These are phyloP conservation scores for Eleutherodactylus coqui DNA, from an alignment of 2,797 vertebrate genomes.

Conservation along the genomic window DNA sequence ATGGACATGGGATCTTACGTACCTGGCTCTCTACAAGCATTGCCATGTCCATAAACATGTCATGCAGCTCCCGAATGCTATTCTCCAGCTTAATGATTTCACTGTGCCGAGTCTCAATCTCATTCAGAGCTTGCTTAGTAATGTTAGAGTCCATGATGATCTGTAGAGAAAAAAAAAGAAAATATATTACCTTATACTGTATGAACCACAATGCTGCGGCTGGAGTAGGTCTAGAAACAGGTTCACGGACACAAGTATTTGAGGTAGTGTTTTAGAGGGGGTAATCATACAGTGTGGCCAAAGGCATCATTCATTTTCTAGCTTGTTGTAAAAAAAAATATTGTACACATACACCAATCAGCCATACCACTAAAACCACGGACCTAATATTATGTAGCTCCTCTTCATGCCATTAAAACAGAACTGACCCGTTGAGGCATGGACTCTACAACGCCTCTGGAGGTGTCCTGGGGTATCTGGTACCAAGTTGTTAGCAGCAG, in stretches of 20 bases:
- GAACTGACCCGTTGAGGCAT: too few species aligned
- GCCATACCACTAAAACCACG: too few species aligned
- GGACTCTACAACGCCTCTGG: too few species aligned
- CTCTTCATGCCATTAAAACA: too few species aligned
- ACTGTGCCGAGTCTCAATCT: conserved; percentile 91
- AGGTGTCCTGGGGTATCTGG: too few species aligned
- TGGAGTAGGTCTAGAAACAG: background rate
- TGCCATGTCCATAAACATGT: conserved; percentile 98
- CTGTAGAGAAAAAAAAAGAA: conserved; percentile 68
- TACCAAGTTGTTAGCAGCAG: too few species aligned
- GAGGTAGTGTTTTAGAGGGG: too few species aligned
- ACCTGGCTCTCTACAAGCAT: conserved; percentile 98
- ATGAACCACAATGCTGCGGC: background rate
- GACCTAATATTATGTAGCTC: too few species aligned
- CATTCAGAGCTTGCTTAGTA: conserved; percentile 91
- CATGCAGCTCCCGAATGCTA: conserved; percentile 94
- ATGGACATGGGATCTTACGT: conserved; percentile 57
- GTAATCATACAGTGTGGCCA: too few species aligned
- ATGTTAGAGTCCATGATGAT: conserved; percentile 95
- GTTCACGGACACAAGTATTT: background rate
- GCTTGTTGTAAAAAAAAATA: too few species aligned
- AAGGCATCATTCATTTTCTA: too few species aligned
- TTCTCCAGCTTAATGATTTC: conserved; percentile 96
- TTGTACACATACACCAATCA: too few species aligned
- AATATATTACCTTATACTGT: background rate